These are phyloP conservation scores for Ametastegia equiseti DNA, from an alignment of 2,888 invertebrate genomes.

Conservation along the genomic window DNA sequence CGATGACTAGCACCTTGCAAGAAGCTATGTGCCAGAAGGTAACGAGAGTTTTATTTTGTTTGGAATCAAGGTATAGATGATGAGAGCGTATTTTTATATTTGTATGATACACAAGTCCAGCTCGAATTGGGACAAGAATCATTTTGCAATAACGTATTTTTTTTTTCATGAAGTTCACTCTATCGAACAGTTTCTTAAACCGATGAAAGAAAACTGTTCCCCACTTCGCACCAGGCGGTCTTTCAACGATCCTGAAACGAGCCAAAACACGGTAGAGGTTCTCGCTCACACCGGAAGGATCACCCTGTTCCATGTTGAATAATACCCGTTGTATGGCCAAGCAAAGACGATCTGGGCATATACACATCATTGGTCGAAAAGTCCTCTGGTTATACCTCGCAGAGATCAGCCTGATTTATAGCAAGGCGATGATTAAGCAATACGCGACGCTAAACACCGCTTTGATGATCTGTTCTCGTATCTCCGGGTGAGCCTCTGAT, in stretches of 20 bases:
- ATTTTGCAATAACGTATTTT: constrained; percentile 21
- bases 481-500: constrained; percentile 65
- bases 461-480: constrained; percentile 68
- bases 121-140: not conserved
- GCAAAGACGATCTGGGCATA: constrained; percentile 9
- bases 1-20: constrained; percentile 24
- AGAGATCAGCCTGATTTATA: constrained; percentile 71
- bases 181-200: not conserved
- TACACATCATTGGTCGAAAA: constrained; percentile 14
- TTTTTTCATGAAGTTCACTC: constrained; percentile 11
- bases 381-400: constrained; percentile 29
- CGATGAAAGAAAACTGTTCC: constrained; percentile 31
- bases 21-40: not conserved
- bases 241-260: constrained; percentile 24
- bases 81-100: not conserved
- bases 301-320: constrained; percentile 14
- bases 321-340: constrained; percentile 27
- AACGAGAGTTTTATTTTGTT: constrained; percentile 7
- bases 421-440: constrained; percentile 73
- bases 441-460: constrained; percentile 71
- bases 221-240: constrained; percentile 28
- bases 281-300: constrained; percentile 44
- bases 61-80: not conserved
- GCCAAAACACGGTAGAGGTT: constrained; percentile 14
- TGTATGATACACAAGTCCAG: not conserved